Base-by-base conservation (phyloP, 2,797 vertebrate genomes). In the Argyrosomus regius region DNA sequence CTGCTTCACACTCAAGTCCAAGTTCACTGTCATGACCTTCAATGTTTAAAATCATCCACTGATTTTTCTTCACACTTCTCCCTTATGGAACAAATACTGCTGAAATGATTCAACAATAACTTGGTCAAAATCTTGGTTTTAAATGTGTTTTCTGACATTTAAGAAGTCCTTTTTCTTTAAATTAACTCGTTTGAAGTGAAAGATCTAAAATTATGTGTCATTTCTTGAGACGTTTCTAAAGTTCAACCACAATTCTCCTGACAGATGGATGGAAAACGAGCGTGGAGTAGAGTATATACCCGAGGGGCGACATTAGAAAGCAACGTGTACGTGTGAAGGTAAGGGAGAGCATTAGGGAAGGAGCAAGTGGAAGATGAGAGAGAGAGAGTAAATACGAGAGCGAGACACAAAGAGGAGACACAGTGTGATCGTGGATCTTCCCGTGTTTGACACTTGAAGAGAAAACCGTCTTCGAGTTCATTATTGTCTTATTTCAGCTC, bases 211-310 rank as follows among this genome's bases (percentile, higher is more conserved):
- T 67, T 28, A 11, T 5, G 46, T 62, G 68, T 63, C 10, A 4
- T 75, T 57, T 48, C 62, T 65, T 20, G 39, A 58, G 81, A 80
- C 39, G 78, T 82, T 83, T 87, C 39, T 31, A 69, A 89, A 88
- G 87, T 89, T 91, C 80, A 87, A 46, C 48, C 12, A 20, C 72
- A 82, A 84, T 65, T 59, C 80, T 80, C 76, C 2, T 8, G 82
- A 78, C 84, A 67, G 79, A 76, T 80, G 82, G 90, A 77, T 84
- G 87, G 77, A 90, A 89, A 81, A 70, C n/a, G 77, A 86, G 74
- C 80, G 9, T 58, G 65, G 67, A 65, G 81, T 31, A 39, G 68
- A 41, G 60, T 73, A 59, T 83, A 88, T 74, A 72, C 92, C 75
- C 88, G 1, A 24, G 89, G 87, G 93, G 80, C 2, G 24, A 54